These are phyloP conservation scores for Keiferia lycopersicella DNA, from an alignment of 2,888 invertebrate species.

Conservation along the genomic window DNA sequence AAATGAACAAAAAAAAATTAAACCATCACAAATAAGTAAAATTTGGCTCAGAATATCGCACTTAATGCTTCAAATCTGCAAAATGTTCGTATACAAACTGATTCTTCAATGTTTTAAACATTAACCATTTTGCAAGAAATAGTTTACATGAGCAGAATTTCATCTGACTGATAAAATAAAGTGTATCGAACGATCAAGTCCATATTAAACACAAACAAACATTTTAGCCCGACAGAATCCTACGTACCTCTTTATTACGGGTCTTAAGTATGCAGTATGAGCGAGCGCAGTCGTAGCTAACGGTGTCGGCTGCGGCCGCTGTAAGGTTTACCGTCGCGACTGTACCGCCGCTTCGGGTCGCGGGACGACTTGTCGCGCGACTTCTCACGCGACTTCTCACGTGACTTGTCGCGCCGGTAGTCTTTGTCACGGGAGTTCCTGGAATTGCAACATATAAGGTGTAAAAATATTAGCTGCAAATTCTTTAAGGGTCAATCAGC, in stretches of 20 bases:
- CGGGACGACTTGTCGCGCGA: conserved; percentile 59
- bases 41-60: no score
- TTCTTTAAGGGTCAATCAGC: no score
- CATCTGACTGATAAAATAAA: no score
- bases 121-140: no score
- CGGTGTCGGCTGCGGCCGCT: conserved; percentile 65
- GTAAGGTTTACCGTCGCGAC: conserved; percentile 66
- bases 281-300: conserved; percentile 40
- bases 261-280: neutral
- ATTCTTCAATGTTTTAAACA: neutral
- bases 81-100: neutral
- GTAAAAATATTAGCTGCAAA: no score
- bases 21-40: no score
- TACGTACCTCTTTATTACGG: neutral
- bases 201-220: neutral
- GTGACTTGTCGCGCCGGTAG: conserved; percentile 64
- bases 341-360: conserved; percentile 69
- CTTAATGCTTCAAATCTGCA: no score
- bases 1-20: neutral
- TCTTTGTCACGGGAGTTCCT: conserved; percentile 63
- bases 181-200: no score
- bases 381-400: conserved; percentile 41
- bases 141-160: no score
- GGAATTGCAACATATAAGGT: conserved; percentile 28
- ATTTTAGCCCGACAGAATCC: neutral